Percentiles rank a stretch among this genome's conserved stretches.
These are phyloP conservation scores for Mythimna loreyi DNA, from an alignment of 2,888 invertebrate genomes.

Conservation along the genomic window DNA sequence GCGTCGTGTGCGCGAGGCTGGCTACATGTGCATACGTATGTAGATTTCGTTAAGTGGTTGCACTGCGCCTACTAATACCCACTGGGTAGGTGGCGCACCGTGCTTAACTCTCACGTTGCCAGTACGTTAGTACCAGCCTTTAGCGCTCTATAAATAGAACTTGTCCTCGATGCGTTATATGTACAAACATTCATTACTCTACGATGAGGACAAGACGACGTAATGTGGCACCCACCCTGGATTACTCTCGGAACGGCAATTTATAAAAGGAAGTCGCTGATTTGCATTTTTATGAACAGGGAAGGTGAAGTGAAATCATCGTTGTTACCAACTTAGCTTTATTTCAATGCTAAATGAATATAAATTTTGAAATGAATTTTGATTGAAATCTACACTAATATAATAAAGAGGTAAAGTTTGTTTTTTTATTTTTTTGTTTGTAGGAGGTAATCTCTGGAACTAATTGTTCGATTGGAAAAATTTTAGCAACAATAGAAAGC, in stretches of 20 bases:
- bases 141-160: constrained; percentile 73
- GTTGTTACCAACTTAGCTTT: constrained; percentile 53
- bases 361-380: constrained; percentile 32
- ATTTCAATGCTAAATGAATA: constrained; percentile 49
- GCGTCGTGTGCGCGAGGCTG: constrained; percentile 24
- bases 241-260: constrained; percentile 83
- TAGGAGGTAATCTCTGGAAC: too few species aligned
- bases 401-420: too few species aligned
- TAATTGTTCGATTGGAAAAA: too few species aligned
- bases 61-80: constrained; percentile 57
- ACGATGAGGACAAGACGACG: constrained; percentile 70
- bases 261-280: constrained; percentile 87
- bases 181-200: constrained; percentile 70
- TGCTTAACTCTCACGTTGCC: constrained; percentile 60
- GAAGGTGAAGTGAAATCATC: constrained; percentile 85
- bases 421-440: too few species aligned
- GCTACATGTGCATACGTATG: constrained; percentile 31
- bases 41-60: constrained; percentile 61
- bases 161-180: constrained; percentile 68
- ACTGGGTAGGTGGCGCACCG: constrained; percentile 54
- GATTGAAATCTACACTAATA: too few species aligned
- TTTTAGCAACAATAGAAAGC: too few species aligned
- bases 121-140: constrained; percentile 46
- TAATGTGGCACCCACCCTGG: constrained; percentile 83
- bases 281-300: constrained; percentile 88